phyloP scores from a whole-genome alignment of 2,113 vertebrate genomes.

The Cheirogaleus medius region DNA sequence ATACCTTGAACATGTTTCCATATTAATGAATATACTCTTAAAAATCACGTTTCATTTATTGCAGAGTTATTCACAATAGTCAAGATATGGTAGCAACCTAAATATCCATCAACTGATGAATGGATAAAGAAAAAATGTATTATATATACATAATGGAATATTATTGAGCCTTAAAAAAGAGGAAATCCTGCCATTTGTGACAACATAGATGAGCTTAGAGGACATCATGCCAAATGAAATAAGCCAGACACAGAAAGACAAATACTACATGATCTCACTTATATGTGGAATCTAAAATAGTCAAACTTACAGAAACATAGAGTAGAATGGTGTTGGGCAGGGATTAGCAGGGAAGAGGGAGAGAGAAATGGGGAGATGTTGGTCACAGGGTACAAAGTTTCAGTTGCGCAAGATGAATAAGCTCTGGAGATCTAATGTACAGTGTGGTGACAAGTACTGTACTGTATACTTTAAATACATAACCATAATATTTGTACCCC shows the following conservation, averaged over 20 bases:
- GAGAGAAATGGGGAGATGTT: not conserved
- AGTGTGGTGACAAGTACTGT: not conserved
- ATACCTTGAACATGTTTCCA: not conserved
- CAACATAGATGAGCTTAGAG: not conserved
- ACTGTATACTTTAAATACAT: no score
- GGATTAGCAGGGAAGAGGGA: not conserved
- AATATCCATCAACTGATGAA: not conserved
- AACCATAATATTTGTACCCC: no score
- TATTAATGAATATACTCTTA: not conserved
- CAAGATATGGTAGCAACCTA: not conserved
- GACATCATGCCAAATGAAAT: not conserved
- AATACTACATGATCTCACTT: not conserved
- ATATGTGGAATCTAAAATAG: not conserved
- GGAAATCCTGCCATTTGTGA: not conserved
- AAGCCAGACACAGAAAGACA: not conserved
- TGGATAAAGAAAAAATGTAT: not conserved
- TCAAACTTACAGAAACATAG: not conserved
- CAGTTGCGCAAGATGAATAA: not conserved
- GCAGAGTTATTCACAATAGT: not conserved
- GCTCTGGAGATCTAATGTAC: not conserved
- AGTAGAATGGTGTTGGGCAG: not conserved
- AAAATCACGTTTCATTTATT: not conserved
- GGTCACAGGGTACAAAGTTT: not conserved
- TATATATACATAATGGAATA: not conserved
- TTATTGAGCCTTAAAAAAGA: not conserved